phyloP scores from a whole-genome alignment of 2,113 vertebrate species.

The Capricornis sumatraensis region DNA sequence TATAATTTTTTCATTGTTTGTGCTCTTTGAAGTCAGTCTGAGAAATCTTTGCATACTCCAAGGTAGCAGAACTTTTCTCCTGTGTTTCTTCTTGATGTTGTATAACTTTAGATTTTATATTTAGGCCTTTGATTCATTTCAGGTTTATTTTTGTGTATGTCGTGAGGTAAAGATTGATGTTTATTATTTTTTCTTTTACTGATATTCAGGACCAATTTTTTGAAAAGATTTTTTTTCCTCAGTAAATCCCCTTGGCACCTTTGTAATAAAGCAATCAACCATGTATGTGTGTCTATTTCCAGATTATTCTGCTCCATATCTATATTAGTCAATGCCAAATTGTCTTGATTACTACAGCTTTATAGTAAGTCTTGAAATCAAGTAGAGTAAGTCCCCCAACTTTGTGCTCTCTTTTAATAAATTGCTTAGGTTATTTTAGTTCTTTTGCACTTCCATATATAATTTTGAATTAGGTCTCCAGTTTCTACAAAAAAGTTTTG shows the following conservation, averaged over 20 bases:
- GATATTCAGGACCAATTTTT: neutral
- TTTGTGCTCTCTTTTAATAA: neutral
- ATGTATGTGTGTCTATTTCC: neutral
- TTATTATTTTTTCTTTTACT: neutral
- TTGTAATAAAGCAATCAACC: neutral
- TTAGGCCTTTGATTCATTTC: neutral
- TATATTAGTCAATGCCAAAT: neutral
- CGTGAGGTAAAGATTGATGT: neutral
- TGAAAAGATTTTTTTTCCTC: neutral
- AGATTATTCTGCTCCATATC: neutral
- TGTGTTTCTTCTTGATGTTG: neutral
- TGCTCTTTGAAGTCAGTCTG: neutral
- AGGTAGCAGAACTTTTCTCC: neutral
- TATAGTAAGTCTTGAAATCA: neutral
- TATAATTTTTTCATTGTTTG: neutral
- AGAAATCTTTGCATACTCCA: neutral
- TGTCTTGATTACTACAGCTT: neutral
- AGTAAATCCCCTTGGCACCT: neutral
- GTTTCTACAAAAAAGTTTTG: neutral
- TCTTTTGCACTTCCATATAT: neutral
- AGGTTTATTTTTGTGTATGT: neutral
- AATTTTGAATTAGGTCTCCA: neutral
- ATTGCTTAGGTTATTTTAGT: neutral
- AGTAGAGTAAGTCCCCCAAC: neutral
- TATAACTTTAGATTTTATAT: neutral